Conservation (phyloP, 2,888 invertebrate species). For the Heliothis peltigera region DNA sequence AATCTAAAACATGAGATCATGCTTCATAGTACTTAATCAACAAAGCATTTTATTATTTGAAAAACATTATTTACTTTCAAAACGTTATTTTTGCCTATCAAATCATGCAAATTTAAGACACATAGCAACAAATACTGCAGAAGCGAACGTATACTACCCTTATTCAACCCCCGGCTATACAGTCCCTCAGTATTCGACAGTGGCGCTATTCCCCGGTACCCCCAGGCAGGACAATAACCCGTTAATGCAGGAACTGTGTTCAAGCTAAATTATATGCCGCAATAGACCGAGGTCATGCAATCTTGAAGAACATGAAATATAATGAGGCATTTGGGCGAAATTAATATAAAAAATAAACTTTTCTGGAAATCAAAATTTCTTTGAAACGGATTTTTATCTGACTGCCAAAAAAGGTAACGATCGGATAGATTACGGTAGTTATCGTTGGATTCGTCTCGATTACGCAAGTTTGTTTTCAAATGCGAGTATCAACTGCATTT, state of each 20-base stretch:
- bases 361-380: too few relatives aligned
- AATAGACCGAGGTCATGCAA: constrained; percentile 6
- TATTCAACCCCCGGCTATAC: constrained; percentile 32
- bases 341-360: too few relatives aligned
- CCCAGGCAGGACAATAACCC: constrained; percentile 47
- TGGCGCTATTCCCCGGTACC: constrained; percentile 30
- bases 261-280: constrained; percentile 26
- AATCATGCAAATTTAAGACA: neutral
- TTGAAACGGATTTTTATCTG: too few relatives aligned
- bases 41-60: too few relatives aligned
- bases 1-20: too few relatives aligned
- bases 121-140: neutral
- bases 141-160: constrained; percentile 14
- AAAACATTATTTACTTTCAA: neutral
- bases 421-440: too few relatives aligned
- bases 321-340: too few relatives aligned
- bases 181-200: constrained; percentile 6
- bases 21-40: too few relatives aligned
- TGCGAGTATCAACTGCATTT: too few relatives aligned
- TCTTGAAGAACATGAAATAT: neutral
- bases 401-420: too few relatives aligned
- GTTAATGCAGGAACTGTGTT: constrained; percentile 54
- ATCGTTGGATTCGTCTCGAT: too few relatives aligned
- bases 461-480: too few relatives aligned
- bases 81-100: neutral